These are phyloP conservation scores for Maconellicoccus hirsutus DNA, from an alignment of 1,140 invertebrate species.

Conservation along the genomic window DNA sequence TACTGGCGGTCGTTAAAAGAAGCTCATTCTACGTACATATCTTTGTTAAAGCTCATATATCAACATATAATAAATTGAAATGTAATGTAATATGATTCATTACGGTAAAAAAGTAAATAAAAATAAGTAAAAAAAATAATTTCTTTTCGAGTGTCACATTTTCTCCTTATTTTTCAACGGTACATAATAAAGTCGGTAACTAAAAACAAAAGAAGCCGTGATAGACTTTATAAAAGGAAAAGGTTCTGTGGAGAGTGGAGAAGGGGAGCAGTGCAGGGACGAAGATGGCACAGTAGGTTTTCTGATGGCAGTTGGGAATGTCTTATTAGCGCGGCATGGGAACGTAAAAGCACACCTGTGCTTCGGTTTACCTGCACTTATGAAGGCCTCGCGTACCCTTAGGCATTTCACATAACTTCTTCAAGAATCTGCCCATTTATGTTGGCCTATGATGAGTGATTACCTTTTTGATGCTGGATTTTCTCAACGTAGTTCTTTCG, in stretches of 20 bases:
- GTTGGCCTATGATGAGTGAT: constrained; percentile 13
- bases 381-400: constrained; percentile 20
- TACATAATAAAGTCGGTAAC: constrained; percentile 21
- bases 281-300: constrained; percentile 21
- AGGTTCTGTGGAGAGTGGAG: background rate
- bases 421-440: constrained; percentile 21
- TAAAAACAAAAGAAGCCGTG: constrained; percentile 16
- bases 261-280: background rate
- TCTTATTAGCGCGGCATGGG: constrained; percentile 19
- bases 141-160: constrained; percentile 15
- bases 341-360: constrained; percentile 22
- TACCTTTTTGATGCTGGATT: constrained; percentile 20
- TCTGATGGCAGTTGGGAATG: constrained; percentile 21
- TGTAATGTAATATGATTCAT: constrained; percentile 10
- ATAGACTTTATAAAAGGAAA: background rate
- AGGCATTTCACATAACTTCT: constrained; percentile 20
- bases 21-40: background rate
- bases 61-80: background rate
- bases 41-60: background rate
- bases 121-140: constrained; percentile 3
- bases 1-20: background rate
- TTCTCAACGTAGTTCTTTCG: constrained; percentile 13
- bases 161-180: constrained; percentile 14
- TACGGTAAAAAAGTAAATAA: no score
- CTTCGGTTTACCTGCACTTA: constrained; percentile 18